Base-by-base conservation (phyloP, 2,113 vertebrate species). In the Malurus melanocephalus region DNA sequence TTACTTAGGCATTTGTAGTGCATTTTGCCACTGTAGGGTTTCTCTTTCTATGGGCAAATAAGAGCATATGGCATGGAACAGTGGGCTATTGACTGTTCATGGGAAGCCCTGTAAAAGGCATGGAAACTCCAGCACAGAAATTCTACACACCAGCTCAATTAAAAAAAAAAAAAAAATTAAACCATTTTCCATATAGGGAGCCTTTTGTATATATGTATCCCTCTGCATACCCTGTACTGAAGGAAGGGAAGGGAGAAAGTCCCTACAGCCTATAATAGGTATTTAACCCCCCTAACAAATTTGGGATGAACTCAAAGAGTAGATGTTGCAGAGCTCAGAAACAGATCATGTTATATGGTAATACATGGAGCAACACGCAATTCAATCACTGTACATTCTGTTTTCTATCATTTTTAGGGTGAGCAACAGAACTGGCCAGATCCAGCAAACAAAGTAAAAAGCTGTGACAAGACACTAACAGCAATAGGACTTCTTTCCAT, bases 1-100 rank as follows among this genome's bases (percentile, higher is more conserved):
- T 93, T 84, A 87, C 91, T 89, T 95, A 78, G 92, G 87, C 94
- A 91, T 96, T 80, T 96, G 59, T 92, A 90, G 93, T 75, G 51
- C 92, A 80, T 43, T 92, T 92, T 82, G 80, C 84, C 75, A 88
- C 78, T 88, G 71, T 82, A 93, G 92, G 56, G 74, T 91, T 64
- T 89, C 62, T 69, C 83, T 93, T 85, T 89, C 45, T 61, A 40
- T 53, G 35, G 56, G 32, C 40, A 83, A 60, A 85, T 66, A 69
- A 80, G 33, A 87, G 43, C 87, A 92, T 93, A 86, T 94, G 94
- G 87, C 14, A 1, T 75, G 69, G 56, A 89, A 75, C 60, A 86
- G 59, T 13, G 6, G 93, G 59, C 73, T 95, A 67, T 75, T 93
- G 90, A 88, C 62, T 66, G 12, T 60, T 68, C 14, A 3, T 75